Percentiles rank a stretch among this genome's conserved stretches.
phyloP scores from a whole-genome alignment of 2,797 vertebrate genomes.

The Danionella dracula region DNA sequence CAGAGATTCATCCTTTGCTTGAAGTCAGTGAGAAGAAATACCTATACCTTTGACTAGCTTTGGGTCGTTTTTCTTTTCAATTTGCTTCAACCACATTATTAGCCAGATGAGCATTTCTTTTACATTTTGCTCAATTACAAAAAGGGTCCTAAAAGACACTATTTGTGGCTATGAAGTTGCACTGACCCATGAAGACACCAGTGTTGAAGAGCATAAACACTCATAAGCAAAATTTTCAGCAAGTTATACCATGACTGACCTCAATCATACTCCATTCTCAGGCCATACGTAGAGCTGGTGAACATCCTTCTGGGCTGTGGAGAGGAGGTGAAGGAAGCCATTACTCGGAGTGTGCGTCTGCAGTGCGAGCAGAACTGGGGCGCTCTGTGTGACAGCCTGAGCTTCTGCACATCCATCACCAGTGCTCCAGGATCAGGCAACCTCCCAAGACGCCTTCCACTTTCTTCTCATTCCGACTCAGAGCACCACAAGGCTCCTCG shows the following conservation, averaged over 20 bases:
- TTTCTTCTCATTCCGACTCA: constrained; percentile 62
- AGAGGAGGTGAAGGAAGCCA: constrained; percentile 90
- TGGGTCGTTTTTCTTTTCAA: too few relatives aligned
- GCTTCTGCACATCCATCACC: constrained; percentile 72
- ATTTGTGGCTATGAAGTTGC: too few relatives aligned
- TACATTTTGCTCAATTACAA: too few relatives aligned
- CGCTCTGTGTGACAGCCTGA: constrained; percentile 91
- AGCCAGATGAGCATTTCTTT: too few relatives aligned
- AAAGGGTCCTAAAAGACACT: too few relatives aligned
- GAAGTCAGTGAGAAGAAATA: too few relatives aligned
- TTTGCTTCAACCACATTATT: too few relatives aligned
- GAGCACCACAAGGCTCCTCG: constrained; percentile 62
- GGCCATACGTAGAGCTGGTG: constrained; percentile 94
- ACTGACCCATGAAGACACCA: too few relatives aligned
- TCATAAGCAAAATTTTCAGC: too few relatives aligned
- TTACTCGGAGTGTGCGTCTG: constrained; percentile 84
- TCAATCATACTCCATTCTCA: constrained; percentile 43
- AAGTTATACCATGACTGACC: not conserved
- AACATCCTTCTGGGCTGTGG: constrained; percentile 92
- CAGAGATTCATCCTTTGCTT: too few relatives aligned
- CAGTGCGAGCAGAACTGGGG: constrained; percentile 98
- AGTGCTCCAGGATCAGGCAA: constrained; percentile 23
- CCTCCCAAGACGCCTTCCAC: constrained; percentile 51
- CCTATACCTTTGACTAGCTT: too few relatives aligned
- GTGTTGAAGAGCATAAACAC: too few relatives aligned